Evolutionary conservation across 2,888 invertebrate genomes (phyloP).

Genomic region (Ariolimax columbianus): DNA sequence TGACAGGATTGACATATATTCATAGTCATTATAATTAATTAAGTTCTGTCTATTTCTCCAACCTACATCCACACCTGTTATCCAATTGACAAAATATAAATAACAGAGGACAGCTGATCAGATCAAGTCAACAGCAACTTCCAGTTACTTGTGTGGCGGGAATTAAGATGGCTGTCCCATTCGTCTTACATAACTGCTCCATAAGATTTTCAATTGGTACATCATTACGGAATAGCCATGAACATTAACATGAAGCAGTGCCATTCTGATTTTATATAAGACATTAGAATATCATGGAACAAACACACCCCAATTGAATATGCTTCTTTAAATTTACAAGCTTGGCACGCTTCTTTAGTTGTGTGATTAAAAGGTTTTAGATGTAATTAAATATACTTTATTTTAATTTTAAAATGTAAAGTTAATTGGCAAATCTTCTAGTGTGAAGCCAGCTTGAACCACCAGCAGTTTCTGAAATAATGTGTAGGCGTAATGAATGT

Average conservation of each 20-base stretch:
- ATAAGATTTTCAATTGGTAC: not conserved
- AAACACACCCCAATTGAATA: not conserved
- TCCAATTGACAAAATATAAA: not conserved
- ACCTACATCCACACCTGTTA: not conserved
- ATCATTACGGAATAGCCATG: not conserved
- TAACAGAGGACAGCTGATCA: not conserved
- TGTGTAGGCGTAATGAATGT: not conserved
- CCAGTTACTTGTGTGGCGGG: not conserved
- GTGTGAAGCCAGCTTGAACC: not conserved
- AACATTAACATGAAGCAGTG: not conserved
- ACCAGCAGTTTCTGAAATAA: not conserved
- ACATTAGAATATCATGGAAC: not conserved
- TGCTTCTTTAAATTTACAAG: not conserved
- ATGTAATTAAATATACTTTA: not conserved
- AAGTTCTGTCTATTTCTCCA: not conserved
- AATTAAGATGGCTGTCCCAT: not conserved
- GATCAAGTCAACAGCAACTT: not conserved
- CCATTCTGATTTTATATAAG: not conserved
- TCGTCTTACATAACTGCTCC: not conserved
- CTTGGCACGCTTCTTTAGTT: not conserved
- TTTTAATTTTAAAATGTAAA: not conserved
- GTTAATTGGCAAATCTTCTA: too few relatives aligned
- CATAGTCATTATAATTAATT: not conserved
- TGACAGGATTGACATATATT: not conserved
- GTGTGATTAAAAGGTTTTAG: not conserved